These are phyloP conservation scores for Muntiacus muntjak DNA, from an alignment of 2,113 vertebrate genomes.

Conservation along the genomic window DNA sequence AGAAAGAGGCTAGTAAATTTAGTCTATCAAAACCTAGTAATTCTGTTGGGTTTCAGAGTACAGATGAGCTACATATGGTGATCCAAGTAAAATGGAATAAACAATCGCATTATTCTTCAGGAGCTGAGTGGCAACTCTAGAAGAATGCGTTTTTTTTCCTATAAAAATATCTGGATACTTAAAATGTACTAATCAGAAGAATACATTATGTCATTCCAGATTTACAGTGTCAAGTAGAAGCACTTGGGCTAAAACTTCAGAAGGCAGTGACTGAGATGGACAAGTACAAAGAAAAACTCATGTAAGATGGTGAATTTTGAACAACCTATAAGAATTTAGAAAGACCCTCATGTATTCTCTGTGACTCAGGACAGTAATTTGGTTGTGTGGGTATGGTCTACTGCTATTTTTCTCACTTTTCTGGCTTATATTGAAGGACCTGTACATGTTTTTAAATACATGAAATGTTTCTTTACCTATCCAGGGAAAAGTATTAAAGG, in stretches of 20 bases:
- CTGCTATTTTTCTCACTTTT: background rate
- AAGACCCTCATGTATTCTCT: background rate
- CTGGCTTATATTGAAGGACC: background rate
- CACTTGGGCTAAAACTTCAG: slow-evolving; percentile 80
- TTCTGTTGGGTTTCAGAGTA: background rate
- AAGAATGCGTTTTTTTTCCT: background rate
- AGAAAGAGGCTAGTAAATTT: background rate
- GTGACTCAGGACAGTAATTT: background rate
- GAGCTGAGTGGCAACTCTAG: background rate
- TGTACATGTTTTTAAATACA: slow-evolving; percentile 11
- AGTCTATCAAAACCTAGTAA: background rate
- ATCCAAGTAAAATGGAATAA: background rate
- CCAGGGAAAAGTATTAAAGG: background rate
- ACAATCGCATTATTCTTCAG: background rate
- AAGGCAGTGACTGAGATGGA: slow-evolving; percentile 80
- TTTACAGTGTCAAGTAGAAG: slow-evolving; percentile 82
- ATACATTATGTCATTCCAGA: slow-evolving; percentile 79
- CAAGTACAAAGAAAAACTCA: slow-evolving; percentile 80
- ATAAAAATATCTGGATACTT: background rate
- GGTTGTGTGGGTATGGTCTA: background rate
- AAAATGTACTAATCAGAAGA: background rate
- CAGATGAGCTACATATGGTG: too few species aligned
- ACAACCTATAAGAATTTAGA: background rate
- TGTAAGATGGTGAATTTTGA: slow-evolving; percentile 79
- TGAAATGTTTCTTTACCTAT: background rate